Conservation (phyloP, 2,113 vertebrate species). For the Channa argus region DNA sequence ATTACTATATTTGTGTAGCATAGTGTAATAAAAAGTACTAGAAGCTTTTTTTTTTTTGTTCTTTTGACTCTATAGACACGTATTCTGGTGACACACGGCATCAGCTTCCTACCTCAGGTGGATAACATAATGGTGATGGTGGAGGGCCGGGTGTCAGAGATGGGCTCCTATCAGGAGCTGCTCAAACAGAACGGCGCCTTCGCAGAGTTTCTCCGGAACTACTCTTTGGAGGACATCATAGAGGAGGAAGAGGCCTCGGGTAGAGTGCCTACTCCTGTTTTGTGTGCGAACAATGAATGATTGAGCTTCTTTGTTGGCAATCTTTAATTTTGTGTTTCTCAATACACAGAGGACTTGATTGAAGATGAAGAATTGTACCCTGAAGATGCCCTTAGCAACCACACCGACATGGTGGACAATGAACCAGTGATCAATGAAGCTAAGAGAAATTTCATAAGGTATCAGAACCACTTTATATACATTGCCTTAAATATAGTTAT, state of each 20-base stretch:
- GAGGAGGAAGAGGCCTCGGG: slow-evolving; percentile 86
- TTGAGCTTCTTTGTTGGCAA: neutral
- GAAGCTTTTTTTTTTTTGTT: neutral
- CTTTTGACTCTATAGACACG: slow-evolving; percentile 85
- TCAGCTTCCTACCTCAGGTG: slow-evolving; percentile 95
- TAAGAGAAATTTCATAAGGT: slow-evolving; percentile 93
- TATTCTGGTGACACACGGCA: slow-evolving; percentile 93
- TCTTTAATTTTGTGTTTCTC: neutral
- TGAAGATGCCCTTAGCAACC: slow-evolving; percentile 92
- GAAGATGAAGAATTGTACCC: slow-evolving; percentile 84
- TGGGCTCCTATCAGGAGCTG: slow-evolving; percentile 92
- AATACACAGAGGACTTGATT: slow-evolving; percentile 75
- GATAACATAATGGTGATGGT: slow-evolving; percentile 92
- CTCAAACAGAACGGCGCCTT: slow-evolving; percentile 90
- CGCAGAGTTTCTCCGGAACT: slow-evolving; percentile 94
- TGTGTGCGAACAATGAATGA: neutral
- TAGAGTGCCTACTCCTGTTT: slow-evolving; percentile 48
- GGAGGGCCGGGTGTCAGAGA: slow-evolving; percentile 91
- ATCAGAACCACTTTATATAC: slow-evolving; percentile 9
- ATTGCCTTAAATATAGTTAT: too few species aligned
- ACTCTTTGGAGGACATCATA: slow-evolving; percentile 83
- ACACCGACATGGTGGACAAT: slow-evolving; percentile 88
- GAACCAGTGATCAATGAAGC: slow-evolving; percentile 88
- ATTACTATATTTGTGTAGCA: neutral
- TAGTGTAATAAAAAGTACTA: neutral